Evolutionary conservation across 2,888 invertebrate species (phyloP).

Genomic region (Yponomeuta cagnagella): DNA sequence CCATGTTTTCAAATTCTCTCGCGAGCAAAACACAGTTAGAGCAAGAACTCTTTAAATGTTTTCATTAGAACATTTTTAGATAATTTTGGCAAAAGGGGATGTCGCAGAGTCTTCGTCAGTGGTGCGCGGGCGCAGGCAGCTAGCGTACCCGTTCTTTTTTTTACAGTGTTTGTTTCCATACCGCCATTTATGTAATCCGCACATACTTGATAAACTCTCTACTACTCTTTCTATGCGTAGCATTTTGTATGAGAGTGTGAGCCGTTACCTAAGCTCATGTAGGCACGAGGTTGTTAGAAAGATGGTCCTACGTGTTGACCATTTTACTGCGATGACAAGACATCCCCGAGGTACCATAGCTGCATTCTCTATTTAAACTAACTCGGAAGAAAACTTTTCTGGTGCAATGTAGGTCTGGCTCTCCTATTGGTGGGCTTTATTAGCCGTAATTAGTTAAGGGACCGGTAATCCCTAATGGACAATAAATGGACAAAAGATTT

Average conservation of each 20-base stretch:
- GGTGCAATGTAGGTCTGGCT: background rate
- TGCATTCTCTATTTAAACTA: background rate
- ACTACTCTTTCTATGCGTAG: background rate
- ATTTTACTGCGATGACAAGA: background rate
- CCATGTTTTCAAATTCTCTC: too few species aligned
- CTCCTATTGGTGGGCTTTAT: background rate
- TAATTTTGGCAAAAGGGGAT: background rate
- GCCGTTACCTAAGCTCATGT: background rate
- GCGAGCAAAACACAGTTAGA: too few species aligned
- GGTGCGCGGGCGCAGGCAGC: background rate
- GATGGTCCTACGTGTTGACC: background rate
- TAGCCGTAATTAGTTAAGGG: background rate
- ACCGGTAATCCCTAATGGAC: background rate
- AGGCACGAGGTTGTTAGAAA: background rate
- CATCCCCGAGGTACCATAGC: background rate
- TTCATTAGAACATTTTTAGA: too few species aligned
- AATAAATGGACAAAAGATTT: background rate
- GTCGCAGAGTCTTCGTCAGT: background rate
- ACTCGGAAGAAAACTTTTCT: background rate
- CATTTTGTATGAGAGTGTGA: background rate
- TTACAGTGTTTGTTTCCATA: background rate
- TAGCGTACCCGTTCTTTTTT: background rate
- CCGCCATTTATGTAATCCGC: background rate
- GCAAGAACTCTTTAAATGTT: too few species aligned
- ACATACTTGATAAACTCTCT: background rate